These are phyloP conservation scores for Pocillopora verrucosa DNA, from an alignment of 64 coral and sea anemone species.

Conservation along the genomic window DNA sequence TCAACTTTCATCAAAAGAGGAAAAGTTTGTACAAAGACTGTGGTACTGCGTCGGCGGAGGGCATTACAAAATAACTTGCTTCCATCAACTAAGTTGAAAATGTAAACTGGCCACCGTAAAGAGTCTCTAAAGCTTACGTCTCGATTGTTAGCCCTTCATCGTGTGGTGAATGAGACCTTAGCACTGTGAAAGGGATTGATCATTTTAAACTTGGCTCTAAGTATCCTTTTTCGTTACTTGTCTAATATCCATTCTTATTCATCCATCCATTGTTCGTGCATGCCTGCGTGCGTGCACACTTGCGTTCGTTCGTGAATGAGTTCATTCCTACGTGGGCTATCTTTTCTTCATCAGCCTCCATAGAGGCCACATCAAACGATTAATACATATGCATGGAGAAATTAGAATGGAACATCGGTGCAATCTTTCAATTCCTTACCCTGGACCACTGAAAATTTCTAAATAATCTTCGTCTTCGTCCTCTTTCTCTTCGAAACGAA, in stretches of 20 bases:
- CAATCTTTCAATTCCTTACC: slow-evolving; percentile 11
- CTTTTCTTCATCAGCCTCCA: neutral
- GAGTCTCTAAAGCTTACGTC: too few relatives aligned
- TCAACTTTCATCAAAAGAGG: too few relatives aligned
- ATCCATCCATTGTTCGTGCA: neutral
- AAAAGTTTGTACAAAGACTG: too few relatives aligned
- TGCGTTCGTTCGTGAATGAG: neutral
- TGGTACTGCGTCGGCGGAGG: too few relatives aligned
- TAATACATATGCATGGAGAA: too few relatives aligned
- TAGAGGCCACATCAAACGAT: neutral
- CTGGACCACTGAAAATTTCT: slow-evolving; percentile 28
- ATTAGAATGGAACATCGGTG: neutral
- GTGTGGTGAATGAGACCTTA: too few relatives aligned
- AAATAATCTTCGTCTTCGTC: slow-evolving; percentile 36
- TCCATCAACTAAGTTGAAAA: too few relatives aligned
- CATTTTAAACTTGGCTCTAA: neutral
- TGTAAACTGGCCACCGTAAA: too few relatives aligned
- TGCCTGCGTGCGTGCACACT: neutral
- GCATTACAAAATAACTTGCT: too few relatives aligned
- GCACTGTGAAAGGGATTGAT: too few relatives aligned
- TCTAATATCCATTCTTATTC: neutral
- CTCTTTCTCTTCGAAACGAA: slow-evolving; percentile 49
- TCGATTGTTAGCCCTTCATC: too few relatives aligned
- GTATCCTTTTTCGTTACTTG: neutral
- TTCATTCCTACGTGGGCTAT: neutral